Percentiles rank a stretch among this genome's conserved stretches.
Conservation (phyloP, 2,888 invertebrate species). For the Megamerina dolium region DNA sequence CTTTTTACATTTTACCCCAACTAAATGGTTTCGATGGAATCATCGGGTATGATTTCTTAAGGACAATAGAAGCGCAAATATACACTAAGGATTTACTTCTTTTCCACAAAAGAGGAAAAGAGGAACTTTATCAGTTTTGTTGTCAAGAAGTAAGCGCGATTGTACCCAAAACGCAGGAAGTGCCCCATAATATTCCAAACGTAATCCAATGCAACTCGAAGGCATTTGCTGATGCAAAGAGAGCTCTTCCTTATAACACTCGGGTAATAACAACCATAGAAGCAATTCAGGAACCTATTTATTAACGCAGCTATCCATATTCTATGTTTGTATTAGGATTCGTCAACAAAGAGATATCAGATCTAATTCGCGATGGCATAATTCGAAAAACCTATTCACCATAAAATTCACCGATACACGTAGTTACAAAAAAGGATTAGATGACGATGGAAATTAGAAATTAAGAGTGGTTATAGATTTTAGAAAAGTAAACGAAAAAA, state of each 20-base stretch:
- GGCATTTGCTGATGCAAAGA: slow-evolving; percentile 8
- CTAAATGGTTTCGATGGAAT: slow-evolving; percentile 2
- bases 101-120: neutral
- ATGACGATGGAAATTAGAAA: neutral
- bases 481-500: slow-evolving; percentile 3
- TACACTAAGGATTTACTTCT: neutral
- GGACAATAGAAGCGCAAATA: neutral
- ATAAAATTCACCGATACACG: slow-evolving; percentile 2
- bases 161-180: neutral
- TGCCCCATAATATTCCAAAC: slow-evolving; percentile 1
- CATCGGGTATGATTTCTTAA: slow-evolving; percentile 1
- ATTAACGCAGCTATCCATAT: slow-evolving; percentile 1
- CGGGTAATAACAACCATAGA: slow-evolving; percentile 4
- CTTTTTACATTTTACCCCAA: slow-evolving; percentile 4
- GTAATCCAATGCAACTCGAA: neutral
- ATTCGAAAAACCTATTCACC: slow-evolving; percentile 1
- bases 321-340: slow-evolving; percentile 1
- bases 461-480: slow-evolving; percentile 4
- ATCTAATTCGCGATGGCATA: neutral
- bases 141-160: neutral
- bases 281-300: neutral
- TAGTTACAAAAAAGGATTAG: slow-evolving; percentile 3
- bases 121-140: neutral
- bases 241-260: slow-evolving; percentile 12
- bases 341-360: slow-evolving; percentile 2